A percentile compares a stretch with the other conserved stretches of the same genome.
Conservation (phyloP, 2,113 vertebrate species). For the Psophia crepitans region DNA sequence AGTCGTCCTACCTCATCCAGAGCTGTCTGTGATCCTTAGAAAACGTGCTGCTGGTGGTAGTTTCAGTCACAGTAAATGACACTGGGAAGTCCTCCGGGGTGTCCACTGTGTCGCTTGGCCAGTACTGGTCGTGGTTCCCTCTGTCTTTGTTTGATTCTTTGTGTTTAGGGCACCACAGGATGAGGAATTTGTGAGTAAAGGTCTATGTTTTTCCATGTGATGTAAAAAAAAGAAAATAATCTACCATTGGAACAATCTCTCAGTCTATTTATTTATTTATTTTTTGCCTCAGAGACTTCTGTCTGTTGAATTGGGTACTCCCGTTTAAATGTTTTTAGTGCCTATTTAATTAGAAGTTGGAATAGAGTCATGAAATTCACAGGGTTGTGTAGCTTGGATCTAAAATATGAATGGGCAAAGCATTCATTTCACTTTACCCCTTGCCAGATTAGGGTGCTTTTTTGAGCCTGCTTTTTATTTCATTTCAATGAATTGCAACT, state of each 20-base stretch:
- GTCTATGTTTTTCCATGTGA: background rate
- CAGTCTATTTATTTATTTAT: slow-evolving; percentile 21
- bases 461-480: slow-evolving; percentile 56
- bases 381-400: slow-evolving; percentile 33
- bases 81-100: background rate
- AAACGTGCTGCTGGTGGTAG: background rate
- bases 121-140: rapidly evolving
- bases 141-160: background rate
- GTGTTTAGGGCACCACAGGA: background rate
- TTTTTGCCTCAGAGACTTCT: slow-evolving; percentile 50
- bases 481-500: slow-evolving; percentile 53
- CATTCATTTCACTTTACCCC: slow-evolving; percentile 11
- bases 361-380: slow-evolving; percentile 54
- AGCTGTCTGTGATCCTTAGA: background rate
- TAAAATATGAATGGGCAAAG: slow-evolving; percentile 22
- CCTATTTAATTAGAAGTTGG: slow-evolving; percentile 73
- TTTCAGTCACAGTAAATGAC: background rate
- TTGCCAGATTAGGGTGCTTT: slow-evolving; percentile 37
- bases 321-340: slow-evolving; percentile 65
- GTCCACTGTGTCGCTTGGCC: rapidly evolving
- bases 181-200: background rate
- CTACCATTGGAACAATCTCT: background rate
- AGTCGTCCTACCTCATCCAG: background rate
- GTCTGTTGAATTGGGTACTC: slow-evolving; percentile 44
- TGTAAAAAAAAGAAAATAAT: background rate